phyloP scores from a whole-genome alignment of 2,113 vertebrate genomes.

The Cephalopterus ornatus region DNA sequence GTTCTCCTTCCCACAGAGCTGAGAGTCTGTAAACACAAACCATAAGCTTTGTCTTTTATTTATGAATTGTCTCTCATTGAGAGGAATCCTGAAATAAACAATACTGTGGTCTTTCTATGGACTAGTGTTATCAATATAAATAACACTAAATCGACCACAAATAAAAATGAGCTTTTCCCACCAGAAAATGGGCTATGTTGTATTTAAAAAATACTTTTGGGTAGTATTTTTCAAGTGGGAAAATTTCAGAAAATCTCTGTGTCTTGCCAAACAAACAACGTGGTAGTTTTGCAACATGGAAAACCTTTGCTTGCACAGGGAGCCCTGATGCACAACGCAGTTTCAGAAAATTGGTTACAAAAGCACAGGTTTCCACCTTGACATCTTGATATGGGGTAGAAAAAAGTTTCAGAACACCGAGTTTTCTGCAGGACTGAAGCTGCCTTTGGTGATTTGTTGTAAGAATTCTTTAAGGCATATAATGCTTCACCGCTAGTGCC shows the following conservation, averaged over 20 bases:
- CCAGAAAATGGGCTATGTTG: neutral
- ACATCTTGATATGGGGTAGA: neutral
- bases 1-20: neutral
- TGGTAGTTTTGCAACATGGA: neutral
- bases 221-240: neutral
- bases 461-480: neutral
- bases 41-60: neutral
- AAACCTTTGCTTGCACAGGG: neutral
- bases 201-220: neutral
- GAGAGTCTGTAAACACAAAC: neutral
- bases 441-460: neutral
- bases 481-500: neutral
- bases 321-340: fast-evolving
- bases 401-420: neutral
- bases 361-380: neutral
- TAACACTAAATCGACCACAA: neutral
- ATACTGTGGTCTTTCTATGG: neutral
- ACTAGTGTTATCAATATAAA: too few relatives aligned
- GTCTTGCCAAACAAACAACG: neutral
- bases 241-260: neutral
- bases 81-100: neutral
- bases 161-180: neutral
- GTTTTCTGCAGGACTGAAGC: neutral
- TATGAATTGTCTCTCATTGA: neutral
- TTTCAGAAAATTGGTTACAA: neutral